A percentile compares a stretch with the other conserved stretches of the same genome.
phyloP scores from a whole-genome alignment of 2,797 vertebrate genomes.

The Anolis apletophallus region DNA sequence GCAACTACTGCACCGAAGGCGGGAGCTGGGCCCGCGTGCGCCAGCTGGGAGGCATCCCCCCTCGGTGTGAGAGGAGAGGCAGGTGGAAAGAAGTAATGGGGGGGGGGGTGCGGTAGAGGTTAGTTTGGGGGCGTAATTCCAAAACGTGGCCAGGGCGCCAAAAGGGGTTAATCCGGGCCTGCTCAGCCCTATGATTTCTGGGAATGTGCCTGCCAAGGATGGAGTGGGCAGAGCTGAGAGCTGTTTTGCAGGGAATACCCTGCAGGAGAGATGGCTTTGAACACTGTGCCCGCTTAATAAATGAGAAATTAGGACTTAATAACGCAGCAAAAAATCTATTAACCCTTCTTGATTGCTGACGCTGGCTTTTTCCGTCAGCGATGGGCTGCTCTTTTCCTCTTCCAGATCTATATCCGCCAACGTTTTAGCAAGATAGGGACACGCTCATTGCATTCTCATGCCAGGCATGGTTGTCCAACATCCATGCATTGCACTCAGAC shows the following conservation, averaged over 20 bases:
- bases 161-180: too few species aligned
- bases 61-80: too few species aligned
- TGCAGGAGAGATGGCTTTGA: slow-evolving; percentile 74
- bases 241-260: slow-evolving; percentile 76
- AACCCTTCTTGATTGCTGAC: slow-evolving; percentile 77
- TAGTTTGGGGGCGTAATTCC: too few species aligned
- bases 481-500: too few species aligned
- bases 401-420: too few species aligned
- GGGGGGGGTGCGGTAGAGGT: too few species aligned
- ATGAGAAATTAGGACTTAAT: slow-evolving; percentile 81
- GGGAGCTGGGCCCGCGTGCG: too few species aligned
- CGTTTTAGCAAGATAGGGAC: background rate
- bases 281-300: slow-evolving; percentile 74
- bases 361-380: slow-evolving; percentile 48
- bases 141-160: too few species aligned
- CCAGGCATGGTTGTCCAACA: background rate
- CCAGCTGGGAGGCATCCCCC: too few species aligned
- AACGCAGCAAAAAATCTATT: slow-evolving; percentile 79
- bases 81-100: too few species aligned
- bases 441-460: background rate
- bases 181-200: slow-evolving; percentile 53
- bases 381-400: slow-evolving; percentile 42
- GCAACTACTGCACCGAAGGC: too few species aligned
- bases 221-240: slow-evolving; percentile 59
- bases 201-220: slow-evolving; percentile 38